These are phyloP conservation scores for Trichogramma dendrolimi DNA, from an alignment of 2,888 invertebrate genomes.

Conservation along the genomic window DNA sequence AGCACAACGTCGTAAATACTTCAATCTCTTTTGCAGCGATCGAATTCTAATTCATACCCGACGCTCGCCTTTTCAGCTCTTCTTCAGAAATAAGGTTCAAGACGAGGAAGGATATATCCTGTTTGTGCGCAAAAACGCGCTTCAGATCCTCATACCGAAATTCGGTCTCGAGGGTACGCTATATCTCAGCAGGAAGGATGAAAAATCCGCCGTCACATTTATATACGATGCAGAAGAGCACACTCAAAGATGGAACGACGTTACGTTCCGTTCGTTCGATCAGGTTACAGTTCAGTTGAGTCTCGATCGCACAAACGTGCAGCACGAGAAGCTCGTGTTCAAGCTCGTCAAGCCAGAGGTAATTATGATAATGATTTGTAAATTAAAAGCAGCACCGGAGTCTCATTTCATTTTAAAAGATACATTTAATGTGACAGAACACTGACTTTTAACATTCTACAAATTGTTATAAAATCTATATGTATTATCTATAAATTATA, in stretches of 20 bases:
- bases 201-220: slow-evolving; percentile 50
- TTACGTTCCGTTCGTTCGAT: slow-evolving; percentile 82
- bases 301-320: slow-evolving; percentile 82
- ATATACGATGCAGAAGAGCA: slow-evolving; percentile 82
- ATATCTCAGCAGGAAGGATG: slow-evolving; percentile 59
- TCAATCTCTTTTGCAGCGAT: background rate
- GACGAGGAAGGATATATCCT: slow-evolving; percentile 84
- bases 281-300: slow-evolving; percentile 80
- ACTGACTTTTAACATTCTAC: too few species aligned
- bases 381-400: too few species aligned
- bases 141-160: slow-evolving; percentile 92
- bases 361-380: slow-evolving; percentile 19
- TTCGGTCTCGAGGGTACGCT: slow-evolving; percentile 93
- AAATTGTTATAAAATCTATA: too few species aligned
- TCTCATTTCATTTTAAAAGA: too few species aligned
- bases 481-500: too few species aligned
- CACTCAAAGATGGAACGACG: slow-evolving; percentile 71
- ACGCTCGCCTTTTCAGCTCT: slow-evolving; percentile 57
- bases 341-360: slow-evolving; percentile 73
- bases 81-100: slow-evolving; percentile 75
- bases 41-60: slow-evolving; percentile 4
- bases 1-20: slow-evolving; percentile 29
- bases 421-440: too few species aligned
- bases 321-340: slow-evolving; percentile 85
- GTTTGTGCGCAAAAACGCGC: slow-evolving; percentile 89